Conservation (phyloP, 1,140 invertebrate genomes). For the Oppia nitens region DNA sequence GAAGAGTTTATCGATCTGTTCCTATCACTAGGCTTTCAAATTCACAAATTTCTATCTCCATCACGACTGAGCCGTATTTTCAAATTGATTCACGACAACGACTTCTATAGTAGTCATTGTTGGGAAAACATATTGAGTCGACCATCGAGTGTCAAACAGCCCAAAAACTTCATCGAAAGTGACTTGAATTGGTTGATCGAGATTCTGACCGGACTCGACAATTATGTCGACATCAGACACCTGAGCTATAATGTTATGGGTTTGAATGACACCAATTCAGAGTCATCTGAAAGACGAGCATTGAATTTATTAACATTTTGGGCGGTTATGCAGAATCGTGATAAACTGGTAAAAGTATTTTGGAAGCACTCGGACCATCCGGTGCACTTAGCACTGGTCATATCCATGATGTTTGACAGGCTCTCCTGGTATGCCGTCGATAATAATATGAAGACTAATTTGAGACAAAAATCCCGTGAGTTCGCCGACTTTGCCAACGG, state of each 20-base stretch:
- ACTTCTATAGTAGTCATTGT: slow-evolving; percentile 31
- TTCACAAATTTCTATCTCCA: slow-evolving; percentile 29
- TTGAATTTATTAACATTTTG: slow-evolving; percentile 25
- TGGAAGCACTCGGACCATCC: slow-evolving; percentile 33
- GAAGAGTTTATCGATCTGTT: slow-evolving; percentile 34
- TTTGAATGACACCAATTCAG: slow-evolving; percentile 23
- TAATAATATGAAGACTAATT: slow-evolving; percentile 20
- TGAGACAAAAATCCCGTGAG: slow-evolving; percentile 24
- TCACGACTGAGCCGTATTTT: slow-evolving; percentile 28
- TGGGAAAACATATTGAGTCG: slow-evolving; percentile 30
- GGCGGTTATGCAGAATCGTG: slow-evolving; percentile 25
- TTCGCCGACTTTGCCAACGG: slow-evolving; percentile 31
- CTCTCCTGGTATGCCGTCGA: slow-evolving; percentile 21
- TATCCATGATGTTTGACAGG: slow-evolving; percentile 24
- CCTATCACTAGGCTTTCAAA: slow-evolving; percentile 28
- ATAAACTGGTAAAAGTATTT: slow-evolving; percentile 28
- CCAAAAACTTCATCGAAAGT: slow-evolving; percentile 22
- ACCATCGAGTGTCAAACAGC: slow-evolving; percentile 5
- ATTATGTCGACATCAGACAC: slow-evolving; percentile 29
- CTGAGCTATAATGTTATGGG: slow-evolving; percentile 26
- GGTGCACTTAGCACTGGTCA: slow-evolving; percentile 30
- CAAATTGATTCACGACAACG: slow-evolving; percentile 27
- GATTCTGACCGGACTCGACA: slow-evolving; percentile 25
- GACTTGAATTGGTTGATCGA: slow-evolving; percentile 24
- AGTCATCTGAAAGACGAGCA: slow-evolving; percentile 28